A percentile compares a stretch with the other conserved stretches of the same genome.
These are phyloP conservation scores for Patagioenas fasciata DNA, from an alignment of 2,113 vertebrate genomes.

Conservation along the genomic window DNA sequence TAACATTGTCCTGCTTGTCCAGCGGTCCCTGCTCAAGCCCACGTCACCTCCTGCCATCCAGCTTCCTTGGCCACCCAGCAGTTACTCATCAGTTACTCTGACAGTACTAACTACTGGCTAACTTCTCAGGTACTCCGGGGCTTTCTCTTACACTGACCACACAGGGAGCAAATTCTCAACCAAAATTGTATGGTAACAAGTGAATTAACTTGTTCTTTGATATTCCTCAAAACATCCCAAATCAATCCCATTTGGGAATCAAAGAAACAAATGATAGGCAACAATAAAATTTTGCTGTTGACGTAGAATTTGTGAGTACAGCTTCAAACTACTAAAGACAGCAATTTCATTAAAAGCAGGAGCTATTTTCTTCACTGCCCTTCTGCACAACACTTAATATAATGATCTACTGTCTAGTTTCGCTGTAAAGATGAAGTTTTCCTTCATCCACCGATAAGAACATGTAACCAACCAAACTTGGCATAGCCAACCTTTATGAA, in stretches of 20 bases:
- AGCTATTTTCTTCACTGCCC: neutral
- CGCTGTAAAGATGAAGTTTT: neutral
- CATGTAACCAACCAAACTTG: neutral
- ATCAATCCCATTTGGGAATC: neutral
- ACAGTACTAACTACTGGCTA: too few species aligned
- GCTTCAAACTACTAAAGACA: neutral
- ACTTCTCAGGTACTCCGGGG: neutral
- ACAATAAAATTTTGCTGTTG: neutral
- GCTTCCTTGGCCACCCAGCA: neutral
- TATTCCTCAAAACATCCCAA: neutral
- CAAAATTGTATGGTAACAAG: neutral
- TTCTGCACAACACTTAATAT: neutral
- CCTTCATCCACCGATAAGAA: neutral
- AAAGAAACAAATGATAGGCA: neutral
- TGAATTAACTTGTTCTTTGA: neutral
- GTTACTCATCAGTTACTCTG: neutral
- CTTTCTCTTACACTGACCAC: neutral
- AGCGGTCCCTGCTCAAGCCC: neutral
- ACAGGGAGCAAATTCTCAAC: neutral
- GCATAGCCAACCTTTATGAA: neutral
- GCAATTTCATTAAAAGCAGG: neutral
- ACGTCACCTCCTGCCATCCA: neutral
- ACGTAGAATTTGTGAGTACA: neutral
- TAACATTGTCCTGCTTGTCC: neutral
- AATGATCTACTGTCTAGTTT: neutral